Conservation (phyloP, 2,888 invertebrate genomes). For the Drosophila tripunctata region DNA sequence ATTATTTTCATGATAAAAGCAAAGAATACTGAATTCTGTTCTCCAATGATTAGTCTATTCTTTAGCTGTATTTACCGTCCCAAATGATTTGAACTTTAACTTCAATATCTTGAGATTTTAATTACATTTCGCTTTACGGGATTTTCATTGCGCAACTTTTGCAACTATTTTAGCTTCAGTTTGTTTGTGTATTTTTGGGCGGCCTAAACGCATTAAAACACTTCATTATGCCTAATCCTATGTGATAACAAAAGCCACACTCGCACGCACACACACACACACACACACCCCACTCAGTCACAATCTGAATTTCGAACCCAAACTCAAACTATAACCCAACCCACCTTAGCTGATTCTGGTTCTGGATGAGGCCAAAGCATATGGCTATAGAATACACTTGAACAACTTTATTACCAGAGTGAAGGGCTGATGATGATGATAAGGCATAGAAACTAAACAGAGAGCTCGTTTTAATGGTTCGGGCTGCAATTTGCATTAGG, state of each 20-base stretch:
- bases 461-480: slow-evolving; percentile 69
- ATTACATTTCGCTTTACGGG: slow-evolving; percentile 53
- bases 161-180: slow-evolving; percentile 30
- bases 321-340: not conserved
- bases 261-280: slow-evolving; percentile 36
- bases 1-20: too few relatives aligned
- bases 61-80: not conserved
- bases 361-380: slow-evolving; percentile 45
- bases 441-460: slow-evolving; percentile 49
- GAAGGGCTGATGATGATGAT: slow-evolving; percentile 32
- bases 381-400: slow-evolving; percentile 75
- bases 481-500: slow-evolving; percentile 67
- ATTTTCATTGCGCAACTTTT: slow-evolving; percentile 53
- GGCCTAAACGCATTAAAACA: slow-evolving; percentile 78
- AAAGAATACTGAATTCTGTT: too few relatives aligned
- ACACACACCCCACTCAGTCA: not conserved
- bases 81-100: slow-evolving; percentile 2
- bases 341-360: not conserved
- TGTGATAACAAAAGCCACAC: slow-evolving; percentile 80
- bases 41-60: not conserved
- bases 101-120: slow-evolving; percentile 50
- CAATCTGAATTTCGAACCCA: not conserved
- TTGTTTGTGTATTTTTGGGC: slow-evolving; percentile 30
- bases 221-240: slow-evolving; percentile 78
- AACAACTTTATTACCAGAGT: slow-evolving; percentile 72